phyloP scores from a whole-genome alignment of 1,140 invertebrate species.

The Macrosteles quadrilineatus region DNA sequence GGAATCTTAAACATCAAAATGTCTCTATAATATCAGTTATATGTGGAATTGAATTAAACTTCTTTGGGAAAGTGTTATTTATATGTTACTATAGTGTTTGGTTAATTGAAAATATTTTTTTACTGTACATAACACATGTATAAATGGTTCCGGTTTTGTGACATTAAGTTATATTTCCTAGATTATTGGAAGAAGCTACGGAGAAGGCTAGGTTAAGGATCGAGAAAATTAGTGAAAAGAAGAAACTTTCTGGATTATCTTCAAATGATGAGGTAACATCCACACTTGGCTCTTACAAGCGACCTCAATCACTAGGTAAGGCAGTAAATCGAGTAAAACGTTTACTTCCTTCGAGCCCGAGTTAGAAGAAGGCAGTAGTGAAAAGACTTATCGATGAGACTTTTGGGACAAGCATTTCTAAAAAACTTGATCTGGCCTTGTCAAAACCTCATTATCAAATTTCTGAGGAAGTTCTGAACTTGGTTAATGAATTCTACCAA shows the following conservation, averaged over 20 bases:
- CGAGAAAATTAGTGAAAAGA: background rate
- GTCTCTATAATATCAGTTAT: background rate
- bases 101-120: too few species aligned
- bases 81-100: too few species aligned
- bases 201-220: constrained; percentile 6
- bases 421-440: constrained; percentile 2
- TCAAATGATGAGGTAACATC: constrained; percentile 19
- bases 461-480: constrained; percentile 5
- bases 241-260: constrained; percentile 18
- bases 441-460: constrained; percentile 22
- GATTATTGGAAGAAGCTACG: background rate
- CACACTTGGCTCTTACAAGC: background rate
- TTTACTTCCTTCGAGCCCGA: background rate
- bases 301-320: constrained; percentile 16
- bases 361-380: constrained; percentile 18
- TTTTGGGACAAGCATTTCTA: constrained; percentile 10
- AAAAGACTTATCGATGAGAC: constrained; percentile 15
- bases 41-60: background rate
- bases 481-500: background rate
- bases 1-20: background rate
- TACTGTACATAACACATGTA: too few species aligned
- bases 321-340: constrained; percentile 20
- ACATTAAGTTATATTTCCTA: background rate
- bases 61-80: too few species aligned
- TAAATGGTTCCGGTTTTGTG: too few species aligned